Evolutionary conservation across 1,140 invertebrate genomes (phyloP).

Genomic region (Megathymus violae): DNA sequence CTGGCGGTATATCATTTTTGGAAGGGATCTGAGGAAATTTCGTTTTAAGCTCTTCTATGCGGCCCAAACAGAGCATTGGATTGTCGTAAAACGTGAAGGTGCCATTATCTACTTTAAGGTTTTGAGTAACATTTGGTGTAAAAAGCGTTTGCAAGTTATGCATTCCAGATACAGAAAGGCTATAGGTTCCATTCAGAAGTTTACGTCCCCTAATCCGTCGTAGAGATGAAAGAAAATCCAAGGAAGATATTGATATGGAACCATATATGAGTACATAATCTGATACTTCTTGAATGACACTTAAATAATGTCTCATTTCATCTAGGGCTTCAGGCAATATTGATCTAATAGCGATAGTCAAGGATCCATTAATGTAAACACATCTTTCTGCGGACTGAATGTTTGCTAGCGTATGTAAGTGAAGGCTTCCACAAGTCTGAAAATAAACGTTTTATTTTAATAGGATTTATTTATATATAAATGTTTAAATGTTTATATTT

Average conservation of each 20-base stretch:
- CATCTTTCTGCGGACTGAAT: conserved; percentile 63
- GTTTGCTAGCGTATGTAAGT: conserved; percentile 48
- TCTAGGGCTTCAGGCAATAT: conserved; percentile 83
- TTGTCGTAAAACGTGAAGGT: conserved; percentile 90
- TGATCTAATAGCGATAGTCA: conserved; percentile 60
- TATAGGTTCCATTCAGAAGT: conserved; percentile 84
- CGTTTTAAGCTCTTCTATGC: conserved; percentile 85
- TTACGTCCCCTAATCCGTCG: conserved; percentile 67
- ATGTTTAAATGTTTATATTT: too few species aligned
- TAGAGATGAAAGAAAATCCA: conserved; percentile 91
- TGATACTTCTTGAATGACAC: conserved; percentile 89
- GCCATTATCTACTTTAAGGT: conserved; percentile 85
- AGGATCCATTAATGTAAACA: conserved; percentile 78
- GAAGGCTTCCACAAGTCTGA: conserved; percentile 59
- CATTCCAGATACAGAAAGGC: conserved; percentile 89
- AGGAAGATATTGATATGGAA: conserved; percentile 89
- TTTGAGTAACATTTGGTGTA: conserved; percentile 68
- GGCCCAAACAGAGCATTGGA: conserved; percentile 88
- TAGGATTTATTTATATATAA: too few species aligned
- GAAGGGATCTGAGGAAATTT: conserved; percentile 52
- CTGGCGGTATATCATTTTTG: conserved; percentile 51
- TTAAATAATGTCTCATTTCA: conserved; percentile 89
- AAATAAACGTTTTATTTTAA: too few species aligned
- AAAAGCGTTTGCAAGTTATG: conserved; percentile 88
- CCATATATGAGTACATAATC: conserved; percentile 89